Evolutionary conservation across 2,888 invertebrate genomes (phyloP).

Genomic region (Phlogophora meticulosa): DNA sequence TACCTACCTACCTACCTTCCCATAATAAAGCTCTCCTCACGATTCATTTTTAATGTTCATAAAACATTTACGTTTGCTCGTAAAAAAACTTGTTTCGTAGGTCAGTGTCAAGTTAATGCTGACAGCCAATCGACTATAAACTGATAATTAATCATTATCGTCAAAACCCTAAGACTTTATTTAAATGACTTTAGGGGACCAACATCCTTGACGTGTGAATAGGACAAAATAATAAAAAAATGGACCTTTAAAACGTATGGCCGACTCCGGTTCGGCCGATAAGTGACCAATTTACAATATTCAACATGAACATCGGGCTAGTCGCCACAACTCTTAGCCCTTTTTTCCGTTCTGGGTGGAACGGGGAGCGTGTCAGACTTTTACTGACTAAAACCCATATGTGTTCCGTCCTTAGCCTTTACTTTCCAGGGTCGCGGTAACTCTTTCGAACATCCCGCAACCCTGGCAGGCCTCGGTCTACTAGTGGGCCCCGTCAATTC

Average conservation of each 20-base stretch:
- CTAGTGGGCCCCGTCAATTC: too few species aligned
- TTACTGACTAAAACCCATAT: too few species aligned
- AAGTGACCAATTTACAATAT: not conserved
- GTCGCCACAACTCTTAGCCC: too few species aligned
- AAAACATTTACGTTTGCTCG: constrained; percentile 50
- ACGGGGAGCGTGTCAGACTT: too few species aligned
- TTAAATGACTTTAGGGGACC: not conserved
- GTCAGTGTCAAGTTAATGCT: constrained; percentile 43
- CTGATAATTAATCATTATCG: not conserved
- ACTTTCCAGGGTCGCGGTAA: too few species aligned
- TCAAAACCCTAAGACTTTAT: not conserved
- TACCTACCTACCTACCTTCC: not conserved
- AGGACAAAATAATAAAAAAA: not conserved
- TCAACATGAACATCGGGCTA: too few species aligned
- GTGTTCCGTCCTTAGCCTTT: too few species aligned
- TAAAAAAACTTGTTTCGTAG: constrained; percentile 33
- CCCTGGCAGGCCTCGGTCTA: too few species aligned
- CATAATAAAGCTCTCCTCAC: constrained; percentile 35
- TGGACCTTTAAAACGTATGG: not conserved
- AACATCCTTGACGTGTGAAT: not conserved
- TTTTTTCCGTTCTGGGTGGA: too few species aligned
- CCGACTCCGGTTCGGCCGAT: not conserved
- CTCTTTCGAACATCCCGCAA: too few species aligned
- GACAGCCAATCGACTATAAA: not conserved
- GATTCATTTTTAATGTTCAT: constrained; percentile 50